Evolutionary conservation across 2,888 invertebrate genomes (phyloP).

Genomic region (Prosopocoilus inquinatus): DNA sequence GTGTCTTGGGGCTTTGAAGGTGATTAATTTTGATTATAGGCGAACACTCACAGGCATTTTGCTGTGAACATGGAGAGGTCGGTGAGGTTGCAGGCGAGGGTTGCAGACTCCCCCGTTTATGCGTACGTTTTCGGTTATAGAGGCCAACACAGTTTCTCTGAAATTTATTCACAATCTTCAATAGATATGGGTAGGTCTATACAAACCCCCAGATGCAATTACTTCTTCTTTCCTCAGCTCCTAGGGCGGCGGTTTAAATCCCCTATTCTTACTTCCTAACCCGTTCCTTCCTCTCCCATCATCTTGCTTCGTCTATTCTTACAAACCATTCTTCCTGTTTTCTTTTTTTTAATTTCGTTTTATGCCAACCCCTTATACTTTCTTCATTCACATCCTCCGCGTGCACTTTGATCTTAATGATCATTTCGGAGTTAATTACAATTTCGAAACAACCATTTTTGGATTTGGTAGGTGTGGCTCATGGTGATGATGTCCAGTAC

Average conservation of each 20-base stretch:
- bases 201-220: too few species aligned
- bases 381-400: too few species aligned
- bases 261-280: too few species aligned
- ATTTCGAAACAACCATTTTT: background rate
- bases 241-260: too few species aligned
- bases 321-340: too few species aligned
- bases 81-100: slow-evolving; percentile 56
- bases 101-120: slow-evolving; percentile 58
- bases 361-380: too few species aligned
- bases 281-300: too few species aligned
- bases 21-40: slow-evolving; percentile 41
- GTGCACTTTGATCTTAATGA: too few species aligned
- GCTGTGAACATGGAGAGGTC: slow-evolving; percentile 55
- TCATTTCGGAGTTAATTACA: background rate
- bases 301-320: too few species aligned
- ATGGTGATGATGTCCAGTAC: slow-evolving; percentile 10
- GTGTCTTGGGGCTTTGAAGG: too few species aligned
- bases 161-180: background rate
- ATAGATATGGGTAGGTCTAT: background rate
- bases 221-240: background rate
- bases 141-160: slow-evolving; percentile 4
- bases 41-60: slow-evolving; percentile 63
- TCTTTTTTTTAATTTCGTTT: too few species aligned
- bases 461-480: slow-evolving; percentile 6
- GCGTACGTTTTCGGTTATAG: slow-evolving; percentile 46